Evolutionary conservation across 2,797 vertebrate species (phyloP).

Genomic region (Labeo calbasu): DNA sequence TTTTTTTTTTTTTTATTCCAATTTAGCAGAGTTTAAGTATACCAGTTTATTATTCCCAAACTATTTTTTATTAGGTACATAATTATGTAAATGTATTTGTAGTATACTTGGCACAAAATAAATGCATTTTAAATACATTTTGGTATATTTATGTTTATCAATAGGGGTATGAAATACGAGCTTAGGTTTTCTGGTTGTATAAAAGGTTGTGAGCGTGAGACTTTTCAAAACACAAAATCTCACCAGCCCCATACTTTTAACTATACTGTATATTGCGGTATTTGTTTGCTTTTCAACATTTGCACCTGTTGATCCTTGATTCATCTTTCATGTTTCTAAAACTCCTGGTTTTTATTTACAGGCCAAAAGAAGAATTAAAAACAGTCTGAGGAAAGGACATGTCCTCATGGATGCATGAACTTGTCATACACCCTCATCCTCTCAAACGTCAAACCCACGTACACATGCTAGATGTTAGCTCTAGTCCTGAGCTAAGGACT

Average conservation of each 20-base stretch:
- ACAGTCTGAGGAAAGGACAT: slow-evolving; percentile 71
- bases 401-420: slow-evolving; percentile 56
- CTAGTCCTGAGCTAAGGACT: slow-evolving; percentile 59
- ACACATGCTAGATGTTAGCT: slow-evolving; percentile 50
- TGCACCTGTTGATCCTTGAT: not conserved
- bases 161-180: no score
- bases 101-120: no score
- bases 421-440: slow-evolving; percentile 47
- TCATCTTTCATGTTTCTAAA: not conserved
- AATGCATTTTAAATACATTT: no score
- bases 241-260: not conserved
- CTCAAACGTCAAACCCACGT: slow-evolving; percentile 32
- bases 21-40: no score
- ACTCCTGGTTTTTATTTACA: slow-evolving; percentile 53
- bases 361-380: slow-evolving; percentile 83
- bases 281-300: not conserved
- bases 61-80: no score
- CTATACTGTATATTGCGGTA: no score
- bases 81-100: no score
- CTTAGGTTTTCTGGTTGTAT: no score
- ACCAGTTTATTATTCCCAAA: no score
- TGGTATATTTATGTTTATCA: no score
- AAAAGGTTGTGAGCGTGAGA: not conserved
- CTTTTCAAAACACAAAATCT: not conserved
- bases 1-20: no score